Percentiles rank a stretch among this genome's conserved stretches.
Evolutionary conservation across 2,888 invertebrate genomes (phyloP).

Genomic region (Liopterus haemorrhoidalis): DNA sequence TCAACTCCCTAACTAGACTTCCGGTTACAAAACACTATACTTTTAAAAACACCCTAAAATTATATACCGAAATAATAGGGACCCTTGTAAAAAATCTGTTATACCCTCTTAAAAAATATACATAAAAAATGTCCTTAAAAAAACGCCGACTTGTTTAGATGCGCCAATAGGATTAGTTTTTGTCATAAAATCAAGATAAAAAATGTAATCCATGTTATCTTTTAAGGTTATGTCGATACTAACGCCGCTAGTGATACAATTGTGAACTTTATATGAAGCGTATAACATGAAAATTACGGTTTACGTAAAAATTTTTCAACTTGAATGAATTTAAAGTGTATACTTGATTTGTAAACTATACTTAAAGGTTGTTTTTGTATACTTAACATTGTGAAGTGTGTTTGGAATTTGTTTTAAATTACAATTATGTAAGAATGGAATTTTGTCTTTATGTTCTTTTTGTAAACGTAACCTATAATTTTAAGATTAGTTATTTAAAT

Average conservation of each 20-base stretch:
- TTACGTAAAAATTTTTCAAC: conserved; percentile 5
- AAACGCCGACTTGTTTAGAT: conserved; percentile 23
- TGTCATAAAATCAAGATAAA: conserved; percentile 14
- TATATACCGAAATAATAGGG: conserved; percentile 21
- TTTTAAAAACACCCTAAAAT: conserved; percentile 13
- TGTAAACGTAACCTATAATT: too few species aligned
- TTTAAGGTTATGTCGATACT: conserved; percentile 28
- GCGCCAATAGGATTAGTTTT: conserved; percentile 22
- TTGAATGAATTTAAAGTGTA: conserved; percentile 6
- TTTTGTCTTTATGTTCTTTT: too few species aligned
- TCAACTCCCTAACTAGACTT: conserved; percentile 23
- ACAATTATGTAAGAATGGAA: too few species aligned
- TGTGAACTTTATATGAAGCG: conserved; percentile 36
- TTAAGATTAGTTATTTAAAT: too few species aligned
- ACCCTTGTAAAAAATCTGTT: conserved; percentile 16
- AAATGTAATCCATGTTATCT: conserved; percentile 27
- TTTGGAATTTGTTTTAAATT: too few species aligned
- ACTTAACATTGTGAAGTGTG: too few species aligned
- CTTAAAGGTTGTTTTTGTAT: conserved; percentile 15
- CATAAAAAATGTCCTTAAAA: conserved; percentile 15
- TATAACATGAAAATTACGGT: conserved; percentile 36
- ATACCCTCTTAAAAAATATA: conserved; percentile 16
- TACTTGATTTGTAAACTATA: conserved; percentile 23
- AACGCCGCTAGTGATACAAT: conserved; percentile 26
- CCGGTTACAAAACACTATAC: conserved; percentile 23